Evolutionary conservation across 92 coral and sea anemone genomes (phyloP), one percentile per base, ranked within the genome.

Genomic region (Bergia sp.): DNA sequence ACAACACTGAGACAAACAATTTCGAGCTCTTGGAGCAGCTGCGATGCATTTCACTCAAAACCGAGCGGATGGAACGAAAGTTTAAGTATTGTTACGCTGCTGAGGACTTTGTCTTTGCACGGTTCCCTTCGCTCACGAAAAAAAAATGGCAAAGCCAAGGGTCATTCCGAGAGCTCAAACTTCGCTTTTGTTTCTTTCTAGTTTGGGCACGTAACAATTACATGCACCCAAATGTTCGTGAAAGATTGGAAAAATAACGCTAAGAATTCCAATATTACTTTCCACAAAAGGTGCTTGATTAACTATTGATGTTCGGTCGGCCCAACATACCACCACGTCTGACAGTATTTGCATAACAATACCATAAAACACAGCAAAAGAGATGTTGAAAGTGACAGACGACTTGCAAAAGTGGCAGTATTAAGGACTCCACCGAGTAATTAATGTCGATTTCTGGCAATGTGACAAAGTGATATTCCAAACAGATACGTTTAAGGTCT

Each of bases 291-390:
- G 78, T 37, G 11, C 2, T 44, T 45, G 75, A 84, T 84, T 84
- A 84, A 71, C 87, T 67, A 67, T 84, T 84, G 74, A 84, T 84
- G 79, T 37, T 42, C 21, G 57, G 79, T 78, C 41, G 40, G 49
- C 77, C 29, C 78, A 37, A 67, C 78, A 84, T 84, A 69, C 87
- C 87, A 44, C 87, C 87, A 84, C 87, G 87, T 84, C 87, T 84
- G 44, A 29, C 3, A 6, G 11, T 23, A 84, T 84, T 84, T 84
- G 79, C 87, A 84, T 84, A 69, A 84, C 87, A 84, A 84, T 84
- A 38, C 66, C 87, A 74, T 67, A 45, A 43, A 84, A 84, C 65
- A 84, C 78, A 84, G 79, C 42, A 43, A 18, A 45, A 16, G 61
- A 12, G 36, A 43, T 84, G 77, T 45, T 84, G 74, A 16, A 71